Evolutionary conservation across 2,113 vertebrate genomes (phyloP), one percentile per base, ranked within the genome.

Genomic region (Noturus placidus): DNA sequence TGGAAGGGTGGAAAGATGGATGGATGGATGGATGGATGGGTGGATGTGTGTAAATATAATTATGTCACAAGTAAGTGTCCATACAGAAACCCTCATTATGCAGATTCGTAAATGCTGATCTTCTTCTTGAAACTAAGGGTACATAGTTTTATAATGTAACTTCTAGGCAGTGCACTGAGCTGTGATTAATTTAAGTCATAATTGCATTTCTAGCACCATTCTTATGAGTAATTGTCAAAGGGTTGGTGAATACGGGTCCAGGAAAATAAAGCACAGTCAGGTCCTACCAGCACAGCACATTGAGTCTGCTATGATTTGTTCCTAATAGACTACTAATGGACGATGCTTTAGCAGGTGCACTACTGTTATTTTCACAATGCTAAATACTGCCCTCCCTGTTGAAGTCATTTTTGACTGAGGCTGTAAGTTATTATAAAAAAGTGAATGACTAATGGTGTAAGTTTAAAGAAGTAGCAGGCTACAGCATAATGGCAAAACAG

Each of bases 401-500:
- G n/a, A 38, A 57, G 42, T 4, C 1, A 19, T 56, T 52, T 76
- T 74, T 57, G 82, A 38, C 82, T 56, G 59, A 25, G 59, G 33
- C 72, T 88, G 46, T 90, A 61, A 86, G 46, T 93, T 89, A 92
- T 94, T 93, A 93, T 92, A 89, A 93, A 94, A 94, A 93, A 91
- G 87, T 85, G 80, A 93, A 79, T 93, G 93, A 95, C 88, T 93
- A 94, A 95, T 94, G 91, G 74, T 74, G 89, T 80, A 14, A 83
- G 90, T 93, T 91, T 90, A 85, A 89, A 89, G 79, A 91, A 90
- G 90, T 90, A 93, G 92, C 91, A 92, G 89, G 87, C 56, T 93
- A 93, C 92, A 92, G 92, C 92, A 92, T 92, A 94, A 93, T 87
- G 90, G 89, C 86, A 87, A 89, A 93, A 93, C 88, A 85, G 92